phyloP scores from a whole-genome alignment of 2,113 vertebrate genomes.

The Eudyptes chrysolophus region DNA sequence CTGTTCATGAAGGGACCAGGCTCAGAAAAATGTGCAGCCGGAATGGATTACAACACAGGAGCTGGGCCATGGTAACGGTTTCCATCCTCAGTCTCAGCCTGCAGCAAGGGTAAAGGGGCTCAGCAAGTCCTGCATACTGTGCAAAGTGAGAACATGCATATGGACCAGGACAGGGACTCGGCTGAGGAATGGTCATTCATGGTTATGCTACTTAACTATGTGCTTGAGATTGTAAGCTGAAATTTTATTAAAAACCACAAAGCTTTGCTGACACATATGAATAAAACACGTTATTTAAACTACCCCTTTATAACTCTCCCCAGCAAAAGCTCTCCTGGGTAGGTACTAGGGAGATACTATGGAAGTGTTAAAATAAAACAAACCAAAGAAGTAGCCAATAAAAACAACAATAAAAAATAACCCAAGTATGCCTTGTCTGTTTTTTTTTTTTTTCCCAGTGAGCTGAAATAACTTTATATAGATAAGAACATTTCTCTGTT shows the following conservation, averaged over 20 bases:
- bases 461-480: background rate
- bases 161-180: background rate
- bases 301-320: background rate
- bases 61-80: background rate
- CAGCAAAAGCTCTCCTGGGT: background rate
- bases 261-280: background rate
- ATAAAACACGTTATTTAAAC: background rate
- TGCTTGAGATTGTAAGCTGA: background rate
- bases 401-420: background rate
- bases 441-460: background rate
- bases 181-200: background rate
- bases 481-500: background rate
- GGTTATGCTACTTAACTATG: background rate
- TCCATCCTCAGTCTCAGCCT: background rate
- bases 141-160: background rate
- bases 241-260: background rate
- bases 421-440: background rate
- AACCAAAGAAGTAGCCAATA: background rate
- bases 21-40: background rate
- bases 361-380: background rate
- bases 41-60: background rate
- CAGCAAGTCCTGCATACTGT: background rate
- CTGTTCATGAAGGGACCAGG: background rate
- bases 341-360: background rate
- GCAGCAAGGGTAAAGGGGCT: background rate